Evolutionary conservation across 2,797 vertebrate species (phyloP).

Genomic region (Anguilla megastoma): DNA sequence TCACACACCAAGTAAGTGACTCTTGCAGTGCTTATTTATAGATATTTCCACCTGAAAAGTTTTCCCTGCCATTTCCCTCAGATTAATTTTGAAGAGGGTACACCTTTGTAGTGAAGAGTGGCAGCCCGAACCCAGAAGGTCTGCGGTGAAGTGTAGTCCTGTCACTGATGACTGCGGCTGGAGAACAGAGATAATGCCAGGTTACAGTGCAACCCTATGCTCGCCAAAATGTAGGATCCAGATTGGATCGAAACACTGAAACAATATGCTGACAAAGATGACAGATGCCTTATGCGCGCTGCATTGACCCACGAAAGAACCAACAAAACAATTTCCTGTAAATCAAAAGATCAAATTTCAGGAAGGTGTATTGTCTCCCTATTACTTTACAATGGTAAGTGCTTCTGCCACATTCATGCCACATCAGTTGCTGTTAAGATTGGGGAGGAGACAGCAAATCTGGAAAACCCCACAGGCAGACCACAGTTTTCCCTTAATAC

Average conservation of each 20-base stretch:
- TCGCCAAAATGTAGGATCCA: neutral
- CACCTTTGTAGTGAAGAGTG: neutral
- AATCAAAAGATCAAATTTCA: neutral
- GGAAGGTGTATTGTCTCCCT: conserved; percentile 17
- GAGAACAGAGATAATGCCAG: neutral
- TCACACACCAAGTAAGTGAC: neutral
- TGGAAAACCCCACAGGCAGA: conserved; percentile 51
- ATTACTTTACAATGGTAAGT: conserved; percentile 53
- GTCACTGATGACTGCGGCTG: neutral
- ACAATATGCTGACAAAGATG: no score
- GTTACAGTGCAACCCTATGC: neutral
- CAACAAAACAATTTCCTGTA: neutral
- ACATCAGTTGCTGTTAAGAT: neutral
- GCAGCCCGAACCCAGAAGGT: neutral
- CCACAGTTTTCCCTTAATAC: conserved; percentile 56
- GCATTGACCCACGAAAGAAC: neutral
- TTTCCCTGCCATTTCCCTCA: neutral
- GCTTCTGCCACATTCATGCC: neutral
- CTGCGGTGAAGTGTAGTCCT: neutral
- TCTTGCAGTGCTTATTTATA: neutral
- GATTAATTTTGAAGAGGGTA: neutral
- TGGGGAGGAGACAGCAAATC: conserved; percentile 38
- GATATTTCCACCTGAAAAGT: neutral
- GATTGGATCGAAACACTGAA: neutral
- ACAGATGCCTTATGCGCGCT: neutral